A percentile compares a stretch with the other conserved stretches of the same genome.
These are phyloP conservation scores for Thamnophis sirtalis DNA, from an alignment of 2,113 vertebrate genomes.

Conservation along the genomic window DNA sequence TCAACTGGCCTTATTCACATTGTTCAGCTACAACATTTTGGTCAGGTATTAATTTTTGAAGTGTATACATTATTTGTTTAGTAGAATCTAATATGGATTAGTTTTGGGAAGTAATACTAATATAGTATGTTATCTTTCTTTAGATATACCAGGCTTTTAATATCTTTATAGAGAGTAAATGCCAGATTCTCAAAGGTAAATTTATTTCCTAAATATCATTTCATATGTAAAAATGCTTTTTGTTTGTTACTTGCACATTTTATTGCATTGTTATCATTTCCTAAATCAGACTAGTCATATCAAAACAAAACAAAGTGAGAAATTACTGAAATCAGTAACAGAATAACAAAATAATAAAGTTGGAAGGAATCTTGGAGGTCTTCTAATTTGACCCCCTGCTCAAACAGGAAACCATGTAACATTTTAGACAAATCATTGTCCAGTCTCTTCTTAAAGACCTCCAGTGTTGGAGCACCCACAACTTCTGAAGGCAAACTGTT, in stretches of 20 bases:
- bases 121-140: conserved; percentile 21
- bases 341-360: not conserved
- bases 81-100: not conserved
- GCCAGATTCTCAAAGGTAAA: conserved; percentile 80
- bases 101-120: not conserved
- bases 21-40: conserved; percentile 84
- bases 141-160: conserved; percentile 95
- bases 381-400: not conserved
- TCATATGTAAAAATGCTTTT: not conserved
- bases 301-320: not conserved
- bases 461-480: not conserved
- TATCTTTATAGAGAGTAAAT: conserved; percentile 81
- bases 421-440: not conserved
- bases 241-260: not conserved
- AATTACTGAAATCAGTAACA: not conserved
- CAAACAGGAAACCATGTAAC: not conserved
- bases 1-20: conserved; percentile 83
- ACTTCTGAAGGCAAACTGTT: not conserved
- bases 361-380: not conserved
- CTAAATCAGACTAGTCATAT: not conserved
- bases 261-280: not conserved
- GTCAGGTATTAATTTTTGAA: conserved; percentile 74
- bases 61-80: not conserved
- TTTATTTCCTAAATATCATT: conserved; percentile 21
- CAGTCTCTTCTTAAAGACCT: not conserved